A percentile compares a stretch with the other conserved stretches of the same genome.
Conservation (phyloP, 2,888 invertebrate genomes). For the Eristalinus aeneus region DNA sequence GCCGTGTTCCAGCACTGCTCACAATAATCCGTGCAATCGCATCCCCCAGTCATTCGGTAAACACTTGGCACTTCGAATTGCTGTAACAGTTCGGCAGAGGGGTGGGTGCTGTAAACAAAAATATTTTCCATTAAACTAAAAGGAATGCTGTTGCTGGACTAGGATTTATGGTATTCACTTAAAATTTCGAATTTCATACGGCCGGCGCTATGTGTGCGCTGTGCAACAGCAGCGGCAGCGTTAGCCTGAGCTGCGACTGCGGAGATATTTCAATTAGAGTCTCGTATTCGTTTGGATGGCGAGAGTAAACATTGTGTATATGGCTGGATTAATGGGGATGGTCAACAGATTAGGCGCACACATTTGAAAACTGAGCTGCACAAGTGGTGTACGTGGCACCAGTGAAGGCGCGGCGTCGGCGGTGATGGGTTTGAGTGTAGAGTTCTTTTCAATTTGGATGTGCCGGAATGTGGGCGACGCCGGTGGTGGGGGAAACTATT, state of each 20-base stretch:
- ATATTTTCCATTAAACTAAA: constrained; percentile 63
- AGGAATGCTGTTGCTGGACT: constrained; percentile 46
- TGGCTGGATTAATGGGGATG: not conserved
- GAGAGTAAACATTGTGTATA: constrained; percentile 17
- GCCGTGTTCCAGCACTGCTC: not conserved
- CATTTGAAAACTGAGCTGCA: not conserved
- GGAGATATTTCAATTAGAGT: constrained; percentile 55
- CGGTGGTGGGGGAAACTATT: not conserved
- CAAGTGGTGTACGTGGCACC: too few species aligned
- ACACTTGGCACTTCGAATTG: not conserved
- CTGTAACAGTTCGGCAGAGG: not conserved
- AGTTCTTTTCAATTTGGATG: not conserved
- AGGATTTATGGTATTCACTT: constrained; percentile 64
- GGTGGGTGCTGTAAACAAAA: constrained; percentile 7
- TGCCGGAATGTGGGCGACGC: not conserved
- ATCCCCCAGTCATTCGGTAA: constrained; percentile 1
- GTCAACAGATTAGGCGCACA: not conserved
- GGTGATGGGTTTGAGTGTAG: not conserved
- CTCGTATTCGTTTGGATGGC: constrained; percentile 1
- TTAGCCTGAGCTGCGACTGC: not conserved
- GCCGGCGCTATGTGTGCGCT: constrained; percentile 7
- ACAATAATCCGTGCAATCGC: constrained; percentile 1
- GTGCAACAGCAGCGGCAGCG: not conserved
- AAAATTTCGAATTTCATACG: constrained; percentile 42
- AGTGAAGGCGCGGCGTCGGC: too few species aligned